Percentiles rank a stretch among this genome's conserved stretches.
phyloP scores from a whole-genome alignment of 2,888 invertebrate species.

The Sabellastarte sp. region DNA sequence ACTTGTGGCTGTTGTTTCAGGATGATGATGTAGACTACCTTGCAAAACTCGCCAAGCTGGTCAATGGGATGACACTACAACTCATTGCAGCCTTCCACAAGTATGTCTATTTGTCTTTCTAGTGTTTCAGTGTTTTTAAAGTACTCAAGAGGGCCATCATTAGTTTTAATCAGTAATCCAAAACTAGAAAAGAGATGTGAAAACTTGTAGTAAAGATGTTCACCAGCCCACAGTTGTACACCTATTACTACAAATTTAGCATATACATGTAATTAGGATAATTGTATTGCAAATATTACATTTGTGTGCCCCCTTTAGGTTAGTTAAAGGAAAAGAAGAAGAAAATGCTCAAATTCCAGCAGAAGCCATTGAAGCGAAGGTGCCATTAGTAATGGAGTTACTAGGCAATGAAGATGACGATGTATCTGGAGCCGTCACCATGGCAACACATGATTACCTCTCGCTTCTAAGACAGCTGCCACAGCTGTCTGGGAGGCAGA shows the following conservation, averaged over 20 bases:
- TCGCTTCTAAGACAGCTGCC: conserved; percentile 58
- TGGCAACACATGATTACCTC: no score
- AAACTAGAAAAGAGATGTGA: no score
- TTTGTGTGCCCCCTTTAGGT: no score
- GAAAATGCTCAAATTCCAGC: conserved; percentile 40
- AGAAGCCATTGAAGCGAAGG: conserved; percentile 59
- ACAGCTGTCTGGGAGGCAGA: conserved; percentile 18
- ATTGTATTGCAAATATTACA: no score
- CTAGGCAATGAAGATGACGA: conserved; percentile 63
- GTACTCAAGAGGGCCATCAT: no score
- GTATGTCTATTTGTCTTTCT: conserved; percentile 39
- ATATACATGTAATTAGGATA: no score
- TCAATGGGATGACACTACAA: conserved; percentile 63
- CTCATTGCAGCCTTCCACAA: conserved; percentile 61
- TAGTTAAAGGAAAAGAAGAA: conserved; percentile 43
- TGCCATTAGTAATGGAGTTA: conserved; percentile 61
- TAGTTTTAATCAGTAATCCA: no score
- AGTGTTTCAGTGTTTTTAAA: no score
- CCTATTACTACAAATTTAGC: no score
- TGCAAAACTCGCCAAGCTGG: conserved; percentile 61
- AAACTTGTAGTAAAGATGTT: no score
- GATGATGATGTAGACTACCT: conserved; percentile 63
- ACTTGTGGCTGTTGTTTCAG: conserved; percentile 49
- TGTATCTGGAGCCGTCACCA: conserved; percentile 62
- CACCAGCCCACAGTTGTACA: no score